These are phyloP conservation scores for Lepisosteus oculatus DNA, from an alignment of 2,113 vertebrate species.

Conservation along the genomic window DNA sequence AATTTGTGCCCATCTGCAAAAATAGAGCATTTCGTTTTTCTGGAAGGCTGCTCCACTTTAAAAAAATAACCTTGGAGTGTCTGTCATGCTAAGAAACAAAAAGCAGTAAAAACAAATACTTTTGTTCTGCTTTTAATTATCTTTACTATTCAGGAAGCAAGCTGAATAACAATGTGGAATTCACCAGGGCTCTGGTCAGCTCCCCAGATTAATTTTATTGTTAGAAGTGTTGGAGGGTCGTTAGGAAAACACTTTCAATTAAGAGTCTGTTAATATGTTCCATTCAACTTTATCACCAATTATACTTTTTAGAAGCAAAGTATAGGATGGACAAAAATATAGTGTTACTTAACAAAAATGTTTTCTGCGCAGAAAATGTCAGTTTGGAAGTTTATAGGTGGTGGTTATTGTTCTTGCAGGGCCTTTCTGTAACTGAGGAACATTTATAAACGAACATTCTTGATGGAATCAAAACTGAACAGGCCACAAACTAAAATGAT, in stretches of 20 bases:
- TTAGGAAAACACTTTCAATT: conserved; percentile 48
- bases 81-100: no score
- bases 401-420: no score
- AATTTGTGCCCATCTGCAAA: no score
- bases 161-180: conserved; percentile 43
- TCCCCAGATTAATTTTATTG: conserved; percentile 29
- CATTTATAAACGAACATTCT: no score
- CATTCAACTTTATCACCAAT: conserved; percentile 21
- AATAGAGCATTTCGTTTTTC: no score
- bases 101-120: no score
- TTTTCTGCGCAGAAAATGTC: conserved; percentile 4
- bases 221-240: conserved; percentile 42
- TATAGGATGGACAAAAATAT: conserved; percentile 21
- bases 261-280: conserved; percentile 48
- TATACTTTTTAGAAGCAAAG: conserved; percentile 8
- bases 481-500: no score
- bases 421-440: no score
- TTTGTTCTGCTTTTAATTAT: conserved; percentile 12
- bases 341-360: conserved; percentile 15
- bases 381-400: no score
- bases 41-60: no score
- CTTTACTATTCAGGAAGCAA: conserved; percentile 25
- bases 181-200: conserved; percentile 25
- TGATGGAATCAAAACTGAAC: no score
- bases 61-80: no score